Evolutionary conservation across 2,797 vertebrate species (phyloP), one percentile per base, ranked within the genome.

Genomic region (Chloroceryle inda): DNA sequence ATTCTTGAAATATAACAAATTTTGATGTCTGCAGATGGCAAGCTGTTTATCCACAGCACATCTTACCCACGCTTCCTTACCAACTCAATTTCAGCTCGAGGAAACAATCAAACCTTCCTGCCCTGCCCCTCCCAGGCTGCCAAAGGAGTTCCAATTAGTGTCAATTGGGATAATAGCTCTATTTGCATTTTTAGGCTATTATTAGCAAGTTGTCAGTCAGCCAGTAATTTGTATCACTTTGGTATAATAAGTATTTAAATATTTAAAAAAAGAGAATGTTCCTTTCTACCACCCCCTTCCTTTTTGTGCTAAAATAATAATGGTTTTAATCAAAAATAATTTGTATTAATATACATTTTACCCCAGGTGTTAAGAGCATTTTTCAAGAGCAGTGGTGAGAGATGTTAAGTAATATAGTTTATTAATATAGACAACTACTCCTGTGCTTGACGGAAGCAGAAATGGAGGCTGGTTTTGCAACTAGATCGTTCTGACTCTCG

Each of bases 151-250:
- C 66, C 91, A 97, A 95, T 95, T 97, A 94, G 75, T 55, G 79
- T 91, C 95, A 94, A 89, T 96, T 96, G 92, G 80, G 76, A 96
- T 96, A 95, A 97, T 91, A 61, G 62, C 67, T 88, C 85, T 76
- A 96, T 94, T 89, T 95, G 96, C 94, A 94, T 97, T 95, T 97
- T 94, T 33, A 91, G 80, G 87, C 76, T 96, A 94, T 95, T 95
- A 92, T 95, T 96, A 96, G 96, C 89, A 93, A 92, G 92, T 92
- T 95, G 95, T 94, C 96, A 95, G 91, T 96, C 96, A 97, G 94
- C 50, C 79, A 85, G 89, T 86, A 96, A 97, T 97, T 96, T 96
- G 79, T 95, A 96, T 84, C 87, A 83, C 80, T 94, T 93, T 44
- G 33, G 63, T 74, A 96, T 94, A 95, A 92, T 85, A 84, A 96